phyloP scores from a whole-genome alignment of 2,888 invertebrate genomes.

The Polyommatus iphigenia region DNA sequence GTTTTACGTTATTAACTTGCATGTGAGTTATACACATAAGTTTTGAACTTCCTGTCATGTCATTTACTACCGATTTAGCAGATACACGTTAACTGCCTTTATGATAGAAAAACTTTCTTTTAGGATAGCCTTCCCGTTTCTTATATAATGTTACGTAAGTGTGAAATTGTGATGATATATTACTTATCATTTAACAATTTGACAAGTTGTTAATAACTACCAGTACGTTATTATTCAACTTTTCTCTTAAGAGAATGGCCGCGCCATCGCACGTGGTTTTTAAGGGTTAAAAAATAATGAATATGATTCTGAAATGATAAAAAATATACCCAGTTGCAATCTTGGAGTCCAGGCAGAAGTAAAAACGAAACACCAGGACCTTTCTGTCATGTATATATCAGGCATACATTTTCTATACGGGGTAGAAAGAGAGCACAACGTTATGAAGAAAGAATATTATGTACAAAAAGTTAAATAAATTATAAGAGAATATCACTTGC shows the following conservation, averaged over 20 bases:
- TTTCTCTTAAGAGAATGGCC: conserved; percentile 14
- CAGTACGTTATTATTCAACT: neutral
- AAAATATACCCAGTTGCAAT: neutral
- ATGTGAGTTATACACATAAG: too few relatives aligned
- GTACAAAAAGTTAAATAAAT: too few relatives aligned
- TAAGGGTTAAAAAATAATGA: neutral
- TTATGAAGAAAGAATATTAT: too few relatives aligned
- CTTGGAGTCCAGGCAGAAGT: too few relatives aligned
- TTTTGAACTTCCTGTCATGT: neutral
- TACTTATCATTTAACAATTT: neutral
- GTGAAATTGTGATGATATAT: neutral
- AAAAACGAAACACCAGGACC: too few relatives aligned
- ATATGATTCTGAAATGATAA: neutral
- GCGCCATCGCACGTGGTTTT: neutral
- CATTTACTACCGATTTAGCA: neutral
- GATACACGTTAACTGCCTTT: neutral
- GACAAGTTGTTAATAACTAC: conserved; percentile 4
- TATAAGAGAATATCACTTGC: too few relatives aligned
- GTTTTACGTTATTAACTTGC: too few relatives aligned
- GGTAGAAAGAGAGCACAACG: too few relatives aligned
- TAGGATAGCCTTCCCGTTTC: neutral
- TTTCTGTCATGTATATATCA: too few relatives aligned
- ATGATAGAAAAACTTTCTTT: neutral
- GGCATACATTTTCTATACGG: too few relatives aligned
- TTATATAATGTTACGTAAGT: conserved; percentile 1